These are phyloP conservation scores for Spinibarbus caldwelli DNA, from an alignment of 2,797 vertebrate genomes.

Conservation along the genomic window DNA sequence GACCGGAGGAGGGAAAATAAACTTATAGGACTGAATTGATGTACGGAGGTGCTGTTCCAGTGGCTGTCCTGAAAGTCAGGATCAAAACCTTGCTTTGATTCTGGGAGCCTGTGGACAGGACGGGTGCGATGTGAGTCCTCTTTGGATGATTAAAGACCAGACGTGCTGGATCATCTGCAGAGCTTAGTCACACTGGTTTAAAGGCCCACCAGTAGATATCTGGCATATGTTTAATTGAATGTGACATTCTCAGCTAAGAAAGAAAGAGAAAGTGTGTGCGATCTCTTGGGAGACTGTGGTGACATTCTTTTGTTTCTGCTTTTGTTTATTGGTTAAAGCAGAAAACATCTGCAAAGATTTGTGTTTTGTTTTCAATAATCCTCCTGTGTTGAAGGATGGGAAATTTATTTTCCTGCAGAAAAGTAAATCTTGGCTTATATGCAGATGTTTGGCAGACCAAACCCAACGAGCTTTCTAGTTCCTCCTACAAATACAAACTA, in stretches of 20 bases:
- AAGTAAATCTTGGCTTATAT: too few species aligned
- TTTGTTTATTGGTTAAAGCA: background rate
- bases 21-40: background rate
- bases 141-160: too few species aligned
- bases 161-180: too few species aligned
- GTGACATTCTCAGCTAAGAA: too few species aligned
- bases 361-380: background rate
- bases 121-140: too few species aligned
- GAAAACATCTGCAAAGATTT: conserved; percentile 8
- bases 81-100: background rate
- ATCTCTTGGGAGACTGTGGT: background rate
- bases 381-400: too few species aligned
- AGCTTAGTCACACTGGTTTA: too few species aligned
- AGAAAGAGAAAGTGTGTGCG: background rate
- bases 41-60: background rate
- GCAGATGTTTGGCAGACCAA: too few species aligned
- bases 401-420: too few species aligned
- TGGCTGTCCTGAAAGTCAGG: background rate
- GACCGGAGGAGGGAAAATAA: background rate
- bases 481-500: background rate
- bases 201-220: too few species aligned
- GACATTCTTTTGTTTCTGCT: background rate
- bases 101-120: background rate
- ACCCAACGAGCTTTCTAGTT: conserved; percentile 7
- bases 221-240: too few species aligned